Base-by-base conservation (phyloP, 2,113 vertebrate species). In the Tachysurus vachellii region DNA sequence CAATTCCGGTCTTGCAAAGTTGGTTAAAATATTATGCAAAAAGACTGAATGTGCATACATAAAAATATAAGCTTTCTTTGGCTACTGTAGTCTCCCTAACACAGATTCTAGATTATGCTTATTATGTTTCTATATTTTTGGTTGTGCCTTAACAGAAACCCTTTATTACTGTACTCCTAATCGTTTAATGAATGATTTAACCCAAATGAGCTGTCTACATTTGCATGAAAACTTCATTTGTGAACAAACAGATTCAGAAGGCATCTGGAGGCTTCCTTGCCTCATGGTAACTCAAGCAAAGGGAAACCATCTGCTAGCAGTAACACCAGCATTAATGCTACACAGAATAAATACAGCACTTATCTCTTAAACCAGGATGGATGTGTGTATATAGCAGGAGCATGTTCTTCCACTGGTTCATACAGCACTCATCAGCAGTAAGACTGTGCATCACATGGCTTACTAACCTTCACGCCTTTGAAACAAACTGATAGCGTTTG, bases 271-370 rank as follows among this genome's bases (percentile, higher is more conserved):
- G 75, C 23, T 62, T 14, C 50, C 42, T 80, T 53, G 56, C 75
- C 53, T 79, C 59, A 73, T 75, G 28, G 76, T 64, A 80, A 81
- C 54, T 31, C 87, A 88, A 88, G 83, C 83, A 88, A 88, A 9
- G 10, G 75, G n/a, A 73, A 73, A 59, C 87, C 87, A 85, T 88
- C 83, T 88, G 87, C 83, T 80, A 80, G 62, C 75, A 84, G 62
- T 85, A 71, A 71, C 82, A 71, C 14, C 31, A 53, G 44, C 54
- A 81, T 66, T 64, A 66, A 77, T 77, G 81, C 62, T 68, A 61
- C 26, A 54, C 36, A 28, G 76, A 83, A 80, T 9, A 61, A 80
- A 59, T 77, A 85, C 42, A 56, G 70, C 31, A 66, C 14, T 36
- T 44, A 44, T 80, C 85, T 86, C 62, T 68, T 42, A 56, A 50